phyloP scores from a whole-genome alignment of 2,888 invertebrate species.

The Acrobasis repandana region DNA sequence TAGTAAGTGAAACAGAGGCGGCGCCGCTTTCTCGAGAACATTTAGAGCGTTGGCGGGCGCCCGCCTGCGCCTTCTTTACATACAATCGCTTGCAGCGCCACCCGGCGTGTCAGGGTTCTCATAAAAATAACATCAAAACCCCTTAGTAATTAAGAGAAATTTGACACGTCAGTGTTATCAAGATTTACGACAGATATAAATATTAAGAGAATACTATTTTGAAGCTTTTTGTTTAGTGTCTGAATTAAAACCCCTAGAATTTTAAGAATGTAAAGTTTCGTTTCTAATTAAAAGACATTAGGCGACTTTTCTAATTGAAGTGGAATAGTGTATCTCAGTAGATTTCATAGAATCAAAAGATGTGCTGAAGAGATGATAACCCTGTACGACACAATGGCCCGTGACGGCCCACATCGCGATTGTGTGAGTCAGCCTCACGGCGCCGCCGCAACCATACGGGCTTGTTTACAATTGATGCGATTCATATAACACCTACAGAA shows the following conservation, averaged over 20 bases:
- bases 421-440: constrained; percentile 71
- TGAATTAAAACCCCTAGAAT: no score
- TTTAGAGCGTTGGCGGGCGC: constrained; percentile 59
- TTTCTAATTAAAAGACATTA: no score
- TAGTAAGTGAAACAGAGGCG: constrained; percentile 32
- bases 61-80: constrained; percentile 77
- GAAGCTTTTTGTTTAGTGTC: no score
- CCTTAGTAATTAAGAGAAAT: no score
- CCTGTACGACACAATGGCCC: constrained; percentile 49
- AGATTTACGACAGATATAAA: no score
- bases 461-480: constrained; percentile 73
- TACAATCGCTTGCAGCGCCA: constrained; percentile 63
- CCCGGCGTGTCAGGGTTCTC: constrained; percentile 17
- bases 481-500: constrained; percentile 66
- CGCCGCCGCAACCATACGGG: constrained; percentile 61
- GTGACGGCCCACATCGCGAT: constrained; percentile 72
- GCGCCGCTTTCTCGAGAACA: constrained; percentile 59
- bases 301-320: no score
- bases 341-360: background rate
- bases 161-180: no score
- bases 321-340: background rate
- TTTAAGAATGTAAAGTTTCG: no score
- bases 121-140: background rate
- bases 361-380: background rate
- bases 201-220: no score